Evolutionary conservation across 23 tunicate genomes (phyloP).

Genomic region (Halocynthia roretzi): DNA sequence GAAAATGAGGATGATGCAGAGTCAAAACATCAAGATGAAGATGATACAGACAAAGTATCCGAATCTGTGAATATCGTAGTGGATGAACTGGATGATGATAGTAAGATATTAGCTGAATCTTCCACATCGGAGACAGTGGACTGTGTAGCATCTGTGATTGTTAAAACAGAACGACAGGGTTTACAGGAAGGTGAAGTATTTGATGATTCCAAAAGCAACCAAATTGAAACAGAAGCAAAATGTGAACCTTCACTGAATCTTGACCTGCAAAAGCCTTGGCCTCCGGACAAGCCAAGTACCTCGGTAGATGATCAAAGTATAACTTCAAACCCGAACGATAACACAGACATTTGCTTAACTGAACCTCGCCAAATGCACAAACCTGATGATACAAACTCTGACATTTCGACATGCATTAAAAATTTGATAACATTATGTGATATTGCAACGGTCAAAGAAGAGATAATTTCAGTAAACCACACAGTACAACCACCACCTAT

Average conservation of each 20-base stretch:
- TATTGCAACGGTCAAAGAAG: neutral
- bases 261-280: neutral
- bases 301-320: neutral
- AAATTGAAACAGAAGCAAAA: no score
- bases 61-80: neutral
- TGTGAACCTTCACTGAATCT: neutral
- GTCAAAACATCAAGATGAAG: constrained; percentile 2
- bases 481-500: no score
- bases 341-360: neutral
- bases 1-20: neutral
- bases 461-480: neutral
- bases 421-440: neutral
- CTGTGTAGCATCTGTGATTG: neutral
- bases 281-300: neutral
- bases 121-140: no score
- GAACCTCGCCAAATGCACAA: neutral
- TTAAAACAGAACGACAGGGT: neutral
- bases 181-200: neutral
- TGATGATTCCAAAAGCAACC: neutral
- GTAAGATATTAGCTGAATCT: no score
- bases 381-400: neutral
- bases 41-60: constrained; percentile 1
- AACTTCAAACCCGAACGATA: neutral
- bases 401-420: neutral
- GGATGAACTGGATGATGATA: neutral